Percentiles rank a stretch among this genome's conserved stretches.
These are phyloP conservation scores for Tricholauxania praeusta DNA, from an alignment of 2,888 invertebrate species.

Conservation along the genomic window DNA sequence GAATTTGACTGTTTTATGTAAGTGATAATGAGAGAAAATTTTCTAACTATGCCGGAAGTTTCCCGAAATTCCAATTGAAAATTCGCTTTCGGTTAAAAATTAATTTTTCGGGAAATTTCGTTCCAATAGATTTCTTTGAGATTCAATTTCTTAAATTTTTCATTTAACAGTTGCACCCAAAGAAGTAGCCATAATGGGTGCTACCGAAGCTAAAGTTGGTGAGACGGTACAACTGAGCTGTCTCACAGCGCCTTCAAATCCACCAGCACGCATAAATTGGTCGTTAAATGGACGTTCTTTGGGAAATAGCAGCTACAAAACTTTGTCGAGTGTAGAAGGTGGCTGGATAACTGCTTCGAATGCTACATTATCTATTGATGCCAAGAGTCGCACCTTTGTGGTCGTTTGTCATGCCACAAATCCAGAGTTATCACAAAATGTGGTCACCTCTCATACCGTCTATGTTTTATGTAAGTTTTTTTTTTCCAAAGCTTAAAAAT, in stretches of 20 bases:
- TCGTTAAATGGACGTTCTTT: constrained; percentile 62
- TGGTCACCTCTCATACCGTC: constrained; percentile 63
- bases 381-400: constrained; percentile 61
- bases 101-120: too few species aligned
- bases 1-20: constrained; percentile 62
- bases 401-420: constrained; percentile 64
- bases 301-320: constrained; percentile 54
- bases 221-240: constrained; percentile 59
- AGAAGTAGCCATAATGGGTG: constrained; percentile 60
- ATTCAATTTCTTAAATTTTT: neutral
- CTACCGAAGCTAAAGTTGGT: constrained; percentile 59
- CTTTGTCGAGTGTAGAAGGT: constrained; percentile 54
- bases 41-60: too few species aligned
- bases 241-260: constrained; percentile 62
- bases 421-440: constrained; percentile 62
- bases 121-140: neutral
- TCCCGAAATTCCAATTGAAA: too few species aligned
- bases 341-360: constrained; percentile 64
- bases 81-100: too few species aligned
- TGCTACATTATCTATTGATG: constrained; percentile 57
- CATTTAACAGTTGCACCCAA: constrained; percentile 58
- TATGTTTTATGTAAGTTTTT: constrained; percentile 62
- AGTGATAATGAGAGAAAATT: constrained; percentile 44
- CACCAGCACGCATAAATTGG: constrained; percentile 62
- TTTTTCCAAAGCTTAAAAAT: neutral